Evolutionary conservation across 1,140 invertebrate genomes (phyloP).

Genomic region (Asbolus verrucosus): DNA sequence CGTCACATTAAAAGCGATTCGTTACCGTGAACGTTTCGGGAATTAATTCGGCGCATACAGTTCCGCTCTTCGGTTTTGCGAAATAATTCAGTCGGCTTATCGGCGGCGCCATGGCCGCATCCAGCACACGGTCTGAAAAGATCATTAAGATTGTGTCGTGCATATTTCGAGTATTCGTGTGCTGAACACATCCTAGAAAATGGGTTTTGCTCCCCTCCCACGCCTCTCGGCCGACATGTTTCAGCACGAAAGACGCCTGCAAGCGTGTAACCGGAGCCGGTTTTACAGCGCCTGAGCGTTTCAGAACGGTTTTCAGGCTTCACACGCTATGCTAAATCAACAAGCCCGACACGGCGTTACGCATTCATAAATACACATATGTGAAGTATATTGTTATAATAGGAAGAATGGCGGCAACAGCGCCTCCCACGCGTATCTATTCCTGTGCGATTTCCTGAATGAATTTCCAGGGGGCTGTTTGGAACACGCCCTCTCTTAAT

Average conservation of each 20-base stretch:
- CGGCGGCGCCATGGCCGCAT: too few species aligned
- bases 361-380: conserved; percentile 35
- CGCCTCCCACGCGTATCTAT: background rate
- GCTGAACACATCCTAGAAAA: conserved; percentile 20
- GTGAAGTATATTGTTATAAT: conserved; percentile 10
- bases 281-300: conserved; percentile 14
- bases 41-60: background rate
- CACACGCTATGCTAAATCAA: conserved; percentile 39
- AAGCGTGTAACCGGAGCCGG: conserved; percentile 32
- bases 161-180: conserved; percentile 28
- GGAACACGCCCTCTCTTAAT: background rate
- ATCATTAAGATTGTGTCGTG: conserved; percentile 19
- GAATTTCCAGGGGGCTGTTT: conserved; percentile 7
- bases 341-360: conserved; percentile 18
- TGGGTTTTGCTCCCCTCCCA: too few species aligned
- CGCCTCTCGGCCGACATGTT: too few species aligned
- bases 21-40: background rate
- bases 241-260: conserved; percentile 19
- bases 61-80: too few species aligned
- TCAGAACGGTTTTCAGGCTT: conserved; percentile 21
- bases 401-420: background rate
- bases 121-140: too few species aligned
- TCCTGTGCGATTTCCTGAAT: conserved; percentile 32
- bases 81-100: too few species aligned
- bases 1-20: too few species aligned